Evolutionary conservation across 2,113 vertebrate species (phyloP).

Genomic region (Nettapus auritus): DNA sequence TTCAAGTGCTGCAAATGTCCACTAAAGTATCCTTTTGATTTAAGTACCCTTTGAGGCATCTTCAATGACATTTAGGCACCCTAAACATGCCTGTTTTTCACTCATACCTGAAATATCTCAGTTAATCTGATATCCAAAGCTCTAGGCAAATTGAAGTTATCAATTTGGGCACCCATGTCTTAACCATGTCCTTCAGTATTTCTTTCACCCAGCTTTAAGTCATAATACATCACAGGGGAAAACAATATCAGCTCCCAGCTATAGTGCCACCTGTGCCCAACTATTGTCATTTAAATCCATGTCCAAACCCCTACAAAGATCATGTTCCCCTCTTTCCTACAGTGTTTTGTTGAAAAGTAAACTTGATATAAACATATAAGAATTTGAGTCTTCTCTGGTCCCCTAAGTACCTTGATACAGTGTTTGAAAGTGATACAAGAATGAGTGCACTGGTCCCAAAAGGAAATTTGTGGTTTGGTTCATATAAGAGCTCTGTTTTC

Average conservation of each 20-base stretch:
- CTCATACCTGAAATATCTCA: not conserved
- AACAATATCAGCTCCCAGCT: not conserved
- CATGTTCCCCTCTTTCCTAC: not conserved
- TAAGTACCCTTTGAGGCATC: not conserved
- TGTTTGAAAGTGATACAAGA: not conserved
- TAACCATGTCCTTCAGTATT: not conserved
- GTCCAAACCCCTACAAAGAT: not conserved
- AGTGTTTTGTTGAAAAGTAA: not conserved
- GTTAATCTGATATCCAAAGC: not conserved
- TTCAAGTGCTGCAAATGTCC: not conserved
- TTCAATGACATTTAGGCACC: not conserved
- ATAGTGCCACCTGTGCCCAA: not conserved
- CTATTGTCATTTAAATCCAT: not conserved
- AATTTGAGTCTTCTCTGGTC: not conserved
- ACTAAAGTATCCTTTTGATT: not conserved
- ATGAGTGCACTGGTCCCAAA: not conserved
- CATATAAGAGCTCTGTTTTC: constrained; percentile 33
- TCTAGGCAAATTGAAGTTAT: not conserved
- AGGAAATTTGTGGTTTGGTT: constrained; percentile 10
- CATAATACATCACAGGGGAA: not conserved
- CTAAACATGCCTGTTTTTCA: not conserved
- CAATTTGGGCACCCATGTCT: not conserved
- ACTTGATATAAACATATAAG: not conserved
- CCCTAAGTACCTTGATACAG: not conserved
- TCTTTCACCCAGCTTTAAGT: not conserved